Base-by-base conservation (phyloP, 2,888 invertebrate species). In the Stenoptilia bipunctidactyla region DNA sequence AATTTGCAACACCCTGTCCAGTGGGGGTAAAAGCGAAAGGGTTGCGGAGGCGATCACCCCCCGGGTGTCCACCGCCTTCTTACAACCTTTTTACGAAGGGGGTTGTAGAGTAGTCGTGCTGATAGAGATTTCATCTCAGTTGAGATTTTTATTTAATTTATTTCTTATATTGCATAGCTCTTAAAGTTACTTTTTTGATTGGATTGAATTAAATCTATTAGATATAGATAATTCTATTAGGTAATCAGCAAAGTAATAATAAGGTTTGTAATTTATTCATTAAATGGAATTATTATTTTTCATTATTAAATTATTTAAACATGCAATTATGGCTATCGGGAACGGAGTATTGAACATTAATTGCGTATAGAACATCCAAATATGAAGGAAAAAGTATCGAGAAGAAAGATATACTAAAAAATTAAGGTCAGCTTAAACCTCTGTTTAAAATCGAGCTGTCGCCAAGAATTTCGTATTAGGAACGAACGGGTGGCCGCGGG, bases 11-110 rank as follows among this genome's bases (percentile, higher is more conserved):
- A 76, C 58, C 72, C 79, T 82, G 77, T 75, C 61, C 53, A 54
- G 55, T 53, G 71, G 79, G 80, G 77, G 77, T 73, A 73, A 80
- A 80, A 82, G 79, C 80, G 82, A 83, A 83, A 83, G 83, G 83
- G 83, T 83, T 83, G 80, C 64, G 75, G 76, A 65, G 80, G 74
- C 73, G 75, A 75, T 76, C n/a, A 68, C 71, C 66, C 51, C 50
- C 45, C 64, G 74, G 74, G 63, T 68, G 79, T 76, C 80, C 79
- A 65, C 77, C 79, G 72, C 77, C 80, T 82, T 82, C 82, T 82
- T 80, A 82, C 80, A 82, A 76, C 76, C 82, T 82, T 83, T 82
- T 83, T 83, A 80, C 76, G 61, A 61, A 62, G 79, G 82, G 73
- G 72, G 82, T 58, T 53, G 55, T 51, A 77, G 77, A 75, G 76